A percentile compares a stretch with the other conserved stretches of the same genome.
Conservation (phyloP, 2,797 vertebrate species). For the Tenualosa ilisha region DNA sequence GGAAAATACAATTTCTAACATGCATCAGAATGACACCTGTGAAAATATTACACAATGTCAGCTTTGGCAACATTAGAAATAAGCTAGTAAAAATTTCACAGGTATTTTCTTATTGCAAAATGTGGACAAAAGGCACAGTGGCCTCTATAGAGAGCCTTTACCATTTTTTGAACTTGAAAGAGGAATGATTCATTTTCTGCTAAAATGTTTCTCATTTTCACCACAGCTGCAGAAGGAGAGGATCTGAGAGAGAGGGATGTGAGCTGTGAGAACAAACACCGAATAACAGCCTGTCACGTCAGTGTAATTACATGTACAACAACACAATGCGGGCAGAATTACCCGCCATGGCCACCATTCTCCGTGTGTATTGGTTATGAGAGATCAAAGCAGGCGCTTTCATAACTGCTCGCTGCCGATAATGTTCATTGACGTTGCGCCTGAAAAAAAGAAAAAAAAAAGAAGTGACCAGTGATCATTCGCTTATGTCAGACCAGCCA, state of each 20-base stretch:
- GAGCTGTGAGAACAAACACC: background rate
- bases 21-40: slow-evolving; percentile 3
- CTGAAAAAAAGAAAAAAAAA: background rate
- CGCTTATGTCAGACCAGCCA: background rate
- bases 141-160: background rate
- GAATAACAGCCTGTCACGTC: background rate
- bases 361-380: background rate
- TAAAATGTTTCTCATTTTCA: slow-evolving; percentile 4
- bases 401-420: background rate
- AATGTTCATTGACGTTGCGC: background rate
- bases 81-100: background rate
- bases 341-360: background rate
- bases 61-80: background rate
- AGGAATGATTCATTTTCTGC: background rate
- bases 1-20: background rate
- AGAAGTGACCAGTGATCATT: background rate
- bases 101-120: background rate
- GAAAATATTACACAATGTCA: background rate
- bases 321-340: background rate
- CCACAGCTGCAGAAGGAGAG: background rate
- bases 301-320: slow-evolving; percentile 22
- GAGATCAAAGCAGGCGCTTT: background rate
- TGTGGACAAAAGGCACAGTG: background rate
- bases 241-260: background rate
- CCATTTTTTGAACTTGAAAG: background rate